phyloP scores from a whole-genome alignment of 92 coral and sea anemone species.

The Epizoanthus rinbou region DNA sequence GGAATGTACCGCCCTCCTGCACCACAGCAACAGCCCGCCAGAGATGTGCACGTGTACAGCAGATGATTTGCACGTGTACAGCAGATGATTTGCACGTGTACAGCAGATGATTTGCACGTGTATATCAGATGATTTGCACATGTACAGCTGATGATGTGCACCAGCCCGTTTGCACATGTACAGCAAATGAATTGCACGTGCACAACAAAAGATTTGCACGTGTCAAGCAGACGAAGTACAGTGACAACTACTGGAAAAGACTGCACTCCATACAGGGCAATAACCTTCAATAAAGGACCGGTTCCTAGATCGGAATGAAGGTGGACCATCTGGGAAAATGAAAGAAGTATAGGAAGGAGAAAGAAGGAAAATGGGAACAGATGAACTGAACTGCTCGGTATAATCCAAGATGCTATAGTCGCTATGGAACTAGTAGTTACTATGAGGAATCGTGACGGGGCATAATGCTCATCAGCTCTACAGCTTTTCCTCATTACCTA shows the following conservation, averaged over 20 bases:
- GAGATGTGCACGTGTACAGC: slow-evolving; percentile 38
- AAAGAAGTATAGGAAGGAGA: too few relatives aligned
- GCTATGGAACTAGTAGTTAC: too few relatives aligned
- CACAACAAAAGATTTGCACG: background rate
- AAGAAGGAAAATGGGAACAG: too few relatives aligned
- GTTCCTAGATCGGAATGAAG: background rate
- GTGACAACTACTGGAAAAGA: background rate
- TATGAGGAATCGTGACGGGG: too few relatives aligned
- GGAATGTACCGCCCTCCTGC: slow-evolving; percentile 30
- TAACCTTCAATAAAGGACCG: too few relatives aligned
- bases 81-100: background rate
- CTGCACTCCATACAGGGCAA: background rate
- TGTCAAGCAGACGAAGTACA: background rate
- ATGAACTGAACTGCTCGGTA: too few relatives aligned
- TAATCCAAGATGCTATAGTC: too few relatives aligned
- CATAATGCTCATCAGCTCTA: too few relatives aligned
- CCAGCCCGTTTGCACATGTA: background rate
- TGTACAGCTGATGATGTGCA: background rate
- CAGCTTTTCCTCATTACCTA: too few relatives aligned
- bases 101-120: background rate
- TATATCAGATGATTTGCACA: background rate
- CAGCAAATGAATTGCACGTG: background rate
- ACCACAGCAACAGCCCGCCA: slow-evolving; percentile 34
- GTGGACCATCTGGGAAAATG: background rate
- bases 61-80: slow-evolving; percentile 2